Conservation (phyloP, 2,113 vertebrate species). For the Smithornis capensis region DNA sequence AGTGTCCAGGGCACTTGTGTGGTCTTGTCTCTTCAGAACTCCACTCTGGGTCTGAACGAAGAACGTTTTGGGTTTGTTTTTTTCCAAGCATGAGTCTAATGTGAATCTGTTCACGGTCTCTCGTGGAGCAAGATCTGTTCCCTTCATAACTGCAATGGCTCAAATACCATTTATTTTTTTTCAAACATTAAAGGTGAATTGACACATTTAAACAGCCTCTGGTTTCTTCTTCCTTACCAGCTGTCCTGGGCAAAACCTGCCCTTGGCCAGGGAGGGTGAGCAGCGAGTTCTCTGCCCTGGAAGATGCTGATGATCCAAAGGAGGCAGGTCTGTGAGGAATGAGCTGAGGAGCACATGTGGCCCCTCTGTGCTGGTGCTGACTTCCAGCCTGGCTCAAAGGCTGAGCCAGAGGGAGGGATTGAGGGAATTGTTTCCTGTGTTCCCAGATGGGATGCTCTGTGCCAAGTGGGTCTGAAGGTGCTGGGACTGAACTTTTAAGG, state of each 20-base stretch:
- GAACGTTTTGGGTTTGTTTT: constrained; percentile 46
- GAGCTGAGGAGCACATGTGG: accelerated
- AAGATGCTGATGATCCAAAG: not conserved
- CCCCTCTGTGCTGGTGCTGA: not conserved
- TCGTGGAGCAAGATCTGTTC: constrained; percentile 53
- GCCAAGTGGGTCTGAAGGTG: not conserved
- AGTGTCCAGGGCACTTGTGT: constrained; percentile 1
- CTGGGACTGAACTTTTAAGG: not conserved
- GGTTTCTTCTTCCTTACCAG: constrained; percentile 26
- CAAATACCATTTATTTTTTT: constrained; percentile 65
- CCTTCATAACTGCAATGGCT: constrained; percentile 68
- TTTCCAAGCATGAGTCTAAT: constrained; percentile 67
- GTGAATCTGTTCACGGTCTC: constrained; percentile 63
- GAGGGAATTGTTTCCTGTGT: not conserved
- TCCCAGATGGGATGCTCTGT: not conserved
- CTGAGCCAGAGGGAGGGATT: not conserved
- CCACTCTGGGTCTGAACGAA: constrained; percentile 16
- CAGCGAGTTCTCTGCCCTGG: not conserved
- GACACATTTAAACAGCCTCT: constrained; percentile 64
- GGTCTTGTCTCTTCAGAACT: constrained; percentile 24
- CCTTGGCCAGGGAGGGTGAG: not conserved
- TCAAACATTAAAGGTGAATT: constrained; percentile 71
- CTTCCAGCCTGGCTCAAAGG: not conserved
- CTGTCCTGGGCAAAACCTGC: not conserved
- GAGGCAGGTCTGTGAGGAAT: not conserved